Percentiles rank a stretch among this genome's conserved stretches.
phyloP scores from a whole-genome alignment of 2,888 invertebrate species.

The Xestia xanthographa region DNA sequence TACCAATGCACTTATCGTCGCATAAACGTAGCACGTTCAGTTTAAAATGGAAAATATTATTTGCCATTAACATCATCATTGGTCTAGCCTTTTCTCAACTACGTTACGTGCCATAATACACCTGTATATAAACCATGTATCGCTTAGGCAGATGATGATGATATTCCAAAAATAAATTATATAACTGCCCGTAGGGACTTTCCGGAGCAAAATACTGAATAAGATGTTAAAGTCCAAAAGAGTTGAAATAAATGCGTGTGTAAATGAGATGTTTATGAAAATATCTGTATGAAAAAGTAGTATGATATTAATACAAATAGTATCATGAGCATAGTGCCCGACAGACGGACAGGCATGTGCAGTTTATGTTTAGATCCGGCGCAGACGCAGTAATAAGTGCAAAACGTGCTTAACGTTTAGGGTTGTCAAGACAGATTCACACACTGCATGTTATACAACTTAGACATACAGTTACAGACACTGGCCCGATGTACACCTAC shows the following conservation, averaged over 20 bases:
- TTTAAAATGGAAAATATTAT: too few relatives aligned
- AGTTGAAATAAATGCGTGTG: not conserved
- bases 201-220: not conserved
- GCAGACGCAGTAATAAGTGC: constrained; percentile 63
- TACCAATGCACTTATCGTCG: not conserved
- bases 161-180: not conserved
- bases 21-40: not conserved
- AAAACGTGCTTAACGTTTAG: constrained; percentile 48
- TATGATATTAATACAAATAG: constrained; percentile 19
- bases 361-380: constrained; percentile 65
- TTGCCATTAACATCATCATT: too few relatives aligned
- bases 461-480: not conserved
- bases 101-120: too few relatives aligned
- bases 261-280: not conserved
- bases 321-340: constrained; percentile 23
- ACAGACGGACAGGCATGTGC: constrained; percentile 54
- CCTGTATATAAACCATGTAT: too few relatives aligned
- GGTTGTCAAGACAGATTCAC: constrained; percentile 28
- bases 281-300: not conserved
- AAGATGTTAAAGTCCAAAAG: not conserved
- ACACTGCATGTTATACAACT: not conserved
- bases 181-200: not conserved
- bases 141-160: too few relatives aligned
- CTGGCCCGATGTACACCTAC: not conserved
- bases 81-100: not conserved